Evolutionary conservation across 2,113 vertebrate species (phyloP), one percentile per base, ranked within the genome.

Genomic region (Odontesthes bonariensis): DNA sequence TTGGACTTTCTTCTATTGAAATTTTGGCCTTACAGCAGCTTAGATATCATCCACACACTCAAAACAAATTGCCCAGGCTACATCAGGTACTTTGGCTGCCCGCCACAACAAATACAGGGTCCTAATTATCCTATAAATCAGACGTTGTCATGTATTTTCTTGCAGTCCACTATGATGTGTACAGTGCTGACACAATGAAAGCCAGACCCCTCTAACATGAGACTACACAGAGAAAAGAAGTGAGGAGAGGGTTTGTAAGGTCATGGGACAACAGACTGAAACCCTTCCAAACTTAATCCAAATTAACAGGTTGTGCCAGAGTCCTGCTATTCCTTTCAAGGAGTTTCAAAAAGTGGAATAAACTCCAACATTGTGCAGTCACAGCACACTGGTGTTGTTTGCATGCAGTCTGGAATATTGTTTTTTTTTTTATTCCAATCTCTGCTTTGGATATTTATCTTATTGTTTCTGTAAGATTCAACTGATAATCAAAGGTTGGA

Each of bases 101-200:
- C 6, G 88, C 92, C 93, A 85, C 77, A 66, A 71, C 79, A 92
- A 93, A 93, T 85, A 83, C 75, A 20, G n/a, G 57, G 44, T 61
- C 66, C 83, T 91, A 92, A 93, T 92, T 93, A 91, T 89, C 84
- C 87, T 90, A 90, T 93, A 93, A 94, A 93, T 93, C 91, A 93
- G 87, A 53, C 68, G 75, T 82, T 84, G 82, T 85, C 83, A 38
- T 75, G 49, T 87, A 89, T 86, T 92, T 88, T 88, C 73, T 66
- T 54, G 72, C 44, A 81, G 80, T 75, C 74, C 77, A 70, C 85
- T 68, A 71, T 75, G 78, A 81, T 84, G 78, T 86, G 69, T 81
- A 61, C 58, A 68, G 79, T 59, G 76, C 77, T 86, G 85, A 90
- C 79, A 83, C 81, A 87, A 83, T 83, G 68, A 87, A 90, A 91